Percentiles rank a stretch among this genome's conserved stretches.
Conservation (phyloP, 2,113 vertebrate species). For the Bolborhynchus lineola region DNA sequence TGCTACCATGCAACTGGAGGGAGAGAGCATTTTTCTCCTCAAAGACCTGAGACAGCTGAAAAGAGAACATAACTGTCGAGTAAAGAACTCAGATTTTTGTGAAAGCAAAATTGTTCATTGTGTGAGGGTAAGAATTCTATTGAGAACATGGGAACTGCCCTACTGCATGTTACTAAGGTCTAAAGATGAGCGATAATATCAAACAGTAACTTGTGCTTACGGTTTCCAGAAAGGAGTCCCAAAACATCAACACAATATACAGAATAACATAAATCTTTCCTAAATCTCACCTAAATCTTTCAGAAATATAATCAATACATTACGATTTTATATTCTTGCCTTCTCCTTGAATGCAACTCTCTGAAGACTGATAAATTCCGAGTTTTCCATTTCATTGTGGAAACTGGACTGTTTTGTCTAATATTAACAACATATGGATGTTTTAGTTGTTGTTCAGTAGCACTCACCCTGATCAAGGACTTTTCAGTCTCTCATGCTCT, state of each 20-base stretch:
- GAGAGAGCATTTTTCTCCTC: slow-evolving; percentile 80
- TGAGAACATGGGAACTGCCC: background rate
- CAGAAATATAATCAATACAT: background rate
- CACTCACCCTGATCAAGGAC: background rate
- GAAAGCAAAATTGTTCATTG: background rate
- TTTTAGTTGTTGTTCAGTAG: background rate
- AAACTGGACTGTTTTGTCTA: background rate
- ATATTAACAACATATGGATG: background rate
- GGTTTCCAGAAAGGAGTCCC: background rate
- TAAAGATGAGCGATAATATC: background rate
- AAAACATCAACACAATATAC: background rate
- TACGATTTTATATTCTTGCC: background rate
- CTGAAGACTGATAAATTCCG: background rate
- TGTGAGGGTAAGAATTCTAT: background rate
- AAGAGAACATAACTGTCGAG: background rate
- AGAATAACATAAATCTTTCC: background rate
- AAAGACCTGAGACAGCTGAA: slow-evolving; percentile 79
- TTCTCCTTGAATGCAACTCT: background rate
- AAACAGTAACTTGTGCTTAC: background rate
- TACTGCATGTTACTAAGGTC: rapidly evolving
- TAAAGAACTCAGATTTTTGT: background rate
- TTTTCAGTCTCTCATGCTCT: background rate
- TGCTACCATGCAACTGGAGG: slow-evolving; percentile 70
- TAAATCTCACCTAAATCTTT: background rate
- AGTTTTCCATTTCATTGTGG: background rate